Percentiles rank a stretch among this genome's conserved stretches.
Conservation (phyloP, 2,797 vertebrate species). For the Myotis daubentonii region DNA sequence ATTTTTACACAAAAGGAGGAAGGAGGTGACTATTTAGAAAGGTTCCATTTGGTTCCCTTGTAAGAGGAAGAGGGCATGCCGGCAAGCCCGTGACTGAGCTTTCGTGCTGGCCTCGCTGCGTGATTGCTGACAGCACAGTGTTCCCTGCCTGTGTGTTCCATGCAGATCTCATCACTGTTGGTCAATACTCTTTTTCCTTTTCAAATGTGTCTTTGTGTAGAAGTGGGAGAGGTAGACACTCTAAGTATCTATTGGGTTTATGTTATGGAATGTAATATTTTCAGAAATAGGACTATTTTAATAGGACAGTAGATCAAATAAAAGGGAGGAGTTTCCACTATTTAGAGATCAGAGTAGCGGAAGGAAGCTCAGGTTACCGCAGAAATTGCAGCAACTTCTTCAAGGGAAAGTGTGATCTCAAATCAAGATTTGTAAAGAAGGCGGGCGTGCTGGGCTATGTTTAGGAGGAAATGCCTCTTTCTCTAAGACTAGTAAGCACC, state of each 20-base stretch:
- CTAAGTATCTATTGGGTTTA: neutral
- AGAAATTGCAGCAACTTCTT: neutral
- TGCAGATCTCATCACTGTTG: neutral
- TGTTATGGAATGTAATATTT: neutral
- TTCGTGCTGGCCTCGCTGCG: neutral
- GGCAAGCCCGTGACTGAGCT: neutral
- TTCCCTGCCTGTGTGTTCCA: neutral
- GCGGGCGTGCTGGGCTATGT: neutral
- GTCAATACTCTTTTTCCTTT: neutral
- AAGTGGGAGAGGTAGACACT: neutral
- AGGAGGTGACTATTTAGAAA: neutral
- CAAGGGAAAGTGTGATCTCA: neutral
- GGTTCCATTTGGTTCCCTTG: neutral
- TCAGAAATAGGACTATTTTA: conserved; percentile 4
- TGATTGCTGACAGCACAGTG: no score
- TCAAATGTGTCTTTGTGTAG: neutral
- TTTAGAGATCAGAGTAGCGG: neutral
- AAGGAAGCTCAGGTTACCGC: neutral
- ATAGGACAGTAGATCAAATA: neutral
- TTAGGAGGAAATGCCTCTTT: neutral
- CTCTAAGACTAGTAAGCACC: neutral
- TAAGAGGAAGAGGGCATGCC: neutral
- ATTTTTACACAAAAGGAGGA: neutral
- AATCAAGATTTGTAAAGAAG: neutral
- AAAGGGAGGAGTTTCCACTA: neutral